Percentiles rank a stretch among this genome's conserved stretches.
Evolutionary conservation across 2,888 invertebrate species (phyloP).

Genomic region (Choristoneura rosaceana): DNA sequence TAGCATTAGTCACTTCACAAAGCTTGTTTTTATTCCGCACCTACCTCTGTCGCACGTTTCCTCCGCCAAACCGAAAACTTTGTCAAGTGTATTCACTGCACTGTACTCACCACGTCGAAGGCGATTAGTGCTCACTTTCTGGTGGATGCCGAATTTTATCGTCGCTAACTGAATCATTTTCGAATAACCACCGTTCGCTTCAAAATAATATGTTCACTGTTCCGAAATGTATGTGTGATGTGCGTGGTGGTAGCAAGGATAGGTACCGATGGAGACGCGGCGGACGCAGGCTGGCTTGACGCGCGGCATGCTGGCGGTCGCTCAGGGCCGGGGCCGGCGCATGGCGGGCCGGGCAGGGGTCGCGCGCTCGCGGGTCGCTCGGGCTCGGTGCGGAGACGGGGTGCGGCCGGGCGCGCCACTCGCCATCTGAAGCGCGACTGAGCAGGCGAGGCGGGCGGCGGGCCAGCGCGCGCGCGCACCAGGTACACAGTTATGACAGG

Average conservation of each 20-base stretch:
- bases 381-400: constrained; percentile 61
- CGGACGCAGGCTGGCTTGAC: constrained; percentile 84
- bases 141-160: constrained; percentile 87
- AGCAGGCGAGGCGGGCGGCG: constrained; percentile 72
- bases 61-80: constrained; percentile 42
- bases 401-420: constrained; percentile 76
- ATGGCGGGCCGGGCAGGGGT: constrained; percentile 66
- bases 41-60: constrained; percentile 50
- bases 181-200: constrained; percentile 52
- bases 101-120: constrained; percentile 82
- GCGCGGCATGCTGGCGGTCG: constrained; percentile 77
- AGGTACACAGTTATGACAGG: constrained; percentile 89
- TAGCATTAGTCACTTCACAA: constrained; percentile 31
- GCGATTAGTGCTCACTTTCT: constrained; percentile 83
- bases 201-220: constrained; percentile 59
- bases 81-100: constrained; percentile 70
- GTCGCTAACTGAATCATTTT: constrained; percentile 88
- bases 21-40: constrained; percentile 45
- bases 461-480: constrained; percentile 86
- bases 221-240: constrained; percentile 55
- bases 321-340: constrained; percentile 79
- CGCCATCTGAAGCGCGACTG: constrained; percentile 86
- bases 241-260: constrained; percentile 56
- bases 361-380: constrained; percentile 51
- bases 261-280: constrained; percentile 85